Evolutionary conservation across 2,888 invertebrate species (phyloP), one percentile per base, ranked within the genome.

Genomic region (Pterostichus niger): DNA sequence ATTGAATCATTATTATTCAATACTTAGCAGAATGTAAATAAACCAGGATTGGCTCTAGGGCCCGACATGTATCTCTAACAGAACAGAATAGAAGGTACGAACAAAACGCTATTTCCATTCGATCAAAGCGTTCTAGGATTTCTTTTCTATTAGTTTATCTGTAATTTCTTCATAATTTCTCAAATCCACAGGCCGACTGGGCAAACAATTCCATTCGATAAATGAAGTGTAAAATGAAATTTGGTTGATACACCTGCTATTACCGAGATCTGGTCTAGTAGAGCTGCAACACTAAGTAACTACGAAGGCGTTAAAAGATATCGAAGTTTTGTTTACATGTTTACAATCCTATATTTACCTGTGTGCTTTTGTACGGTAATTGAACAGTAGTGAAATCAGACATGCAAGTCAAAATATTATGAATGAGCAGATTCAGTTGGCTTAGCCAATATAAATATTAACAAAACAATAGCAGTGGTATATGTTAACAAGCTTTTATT

Each of bases 401-500:
- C 24, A 10, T 59, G 9, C 24, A 31, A 56, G 59, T 59, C 59
- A 31, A 59, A 59, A 59, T 59, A 59, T 59, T 59, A 59, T 59
- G 59, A 59, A 59, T 31, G 17, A 9, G 6, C 11, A 59, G 59
- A 24, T 17, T 17, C 59, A 59, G 59, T 59, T 24, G 59, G 9
- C 10, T 59, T 11, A 11, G 4, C 59, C 31, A 59, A 59, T 59
- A 59, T 59, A 59, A 59, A 59, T 59, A 24, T 59, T 11, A 17
- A 59, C 59, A 59, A 59, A 59, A 59, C 59, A 59, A 59, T 24
- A 56, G 59, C 31, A 59, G 24, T 49, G 9, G 24, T 56, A 56
- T 17, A 17, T 56, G 54, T 59, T 59, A 17, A 24, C 59, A 59
- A 10, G 24, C 59, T 59, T 24, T 59, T 31, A 59, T 59, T 59